Base-by-base conservation (phyloP, 2,888 invertebrate genomes). In the Tiphia femorata region DNA sequence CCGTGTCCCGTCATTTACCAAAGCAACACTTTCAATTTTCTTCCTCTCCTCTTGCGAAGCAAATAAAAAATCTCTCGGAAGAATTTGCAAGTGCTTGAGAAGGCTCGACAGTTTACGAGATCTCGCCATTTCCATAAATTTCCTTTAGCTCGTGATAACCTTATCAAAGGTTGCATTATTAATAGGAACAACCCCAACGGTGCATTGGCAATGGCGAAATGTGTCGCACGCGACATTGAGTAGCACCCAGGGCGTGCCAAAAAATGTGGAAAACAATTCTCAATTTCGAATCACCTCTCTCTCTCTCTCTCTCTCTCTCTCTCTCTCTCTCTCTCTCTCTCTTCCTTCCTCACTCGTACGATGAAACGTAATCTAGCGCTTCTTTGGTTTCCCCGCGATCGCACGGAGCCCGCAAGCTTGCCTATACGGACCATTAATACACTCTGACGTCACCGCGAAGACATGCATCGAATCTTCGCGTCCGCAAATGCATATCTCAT, bases 381-480 rank as follows among this genome's bases (percentile, higher is more conserved):
- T 14, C 33, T 33, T 33, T 33, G n/a, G n/a, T n/a, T n/a, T n/a
- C n/a, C n/a, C n/a, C n/a, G 29, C n/a, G 23, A 27, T 25, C 27
- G 14, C 27, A n/a, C 14, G 16, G 29, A 29, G 29, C 29, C 12
- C n/a, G 38, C n/a, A 49, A 55, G 64, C n/a, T 33, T 61, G 54
- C 52, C 49, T 53, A 44, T 46, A 42, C 43, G 57, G 27, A 59
- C 64, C 70, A 62, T 69, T 69, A 69, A 69, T 69, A 69, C 44
- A 19, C 48, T 42, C 64, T 69, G 67, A 69, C 59, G 64, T 69
- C 67, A 69, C 54, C 33, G 16, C 41, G 46, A 55, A 70, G 56
- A 64, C 60, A 64, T 56, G 59, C 59, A 62, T 59, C 52, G 58
- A 58, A 46, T 57, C 65, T 49, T 48, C 43, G 48, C 56, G 19